Conservation (phyloP, 2,113 vertebrate species). For the Serilophus lunatus region DNA sequence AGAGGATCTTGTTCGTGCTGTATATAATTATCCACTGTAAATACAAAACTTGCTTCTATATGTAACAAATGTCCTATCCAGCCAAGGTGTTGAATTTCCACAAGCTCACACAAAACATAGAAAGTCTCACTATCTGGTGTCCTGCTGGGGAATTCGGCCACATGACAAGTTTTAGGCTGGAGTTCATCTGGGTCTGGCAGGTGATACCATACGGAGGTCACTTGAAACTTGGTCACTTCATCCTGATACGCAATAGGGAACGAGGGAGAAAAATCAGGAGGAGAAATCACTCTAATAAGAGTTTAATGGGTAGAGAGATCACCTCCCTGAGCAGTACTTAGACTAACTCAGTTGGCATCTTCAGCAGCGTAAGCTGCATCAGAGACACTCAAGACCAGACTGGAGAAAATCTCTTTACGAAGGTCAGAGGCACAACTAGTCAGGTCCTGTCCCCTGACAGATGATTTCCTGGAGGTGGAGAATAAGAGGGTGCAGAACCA, state of each 20-base stretch:
- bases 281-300: neutral
- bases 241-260: neutral
- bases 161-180: neutral
- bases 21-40: neutral
- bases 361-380: neutral
- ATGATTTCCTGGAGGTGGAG: neutral
- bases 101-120: rapidly evolving
- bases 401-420: neutral
- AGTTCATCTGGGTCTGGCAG: neutral
- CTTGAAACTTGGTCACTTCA: neutral
- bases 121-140: neutral
- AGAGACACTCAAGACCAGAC: neutral
- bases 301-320: neutral
- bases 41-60: neutral
- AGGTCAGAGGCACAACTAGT: neutral
- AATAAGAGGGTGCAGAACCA: neutral
- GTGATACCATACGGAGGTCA: neutral
- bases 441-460: neutral
- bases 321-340: neutral
- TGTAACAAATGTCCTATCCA: neutral
- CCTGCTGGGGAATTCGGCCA: neutral
- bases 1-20: neutral
- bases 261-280: neutral
- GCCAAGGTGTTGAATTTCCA: neutral
- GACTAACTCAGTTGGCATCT: neutral